These are phyloP conservation scores for Bradypodion pumilum DNA, from an alignment of 2,797 vertebrate genomes.

Conservation along the genomic window DNA sequence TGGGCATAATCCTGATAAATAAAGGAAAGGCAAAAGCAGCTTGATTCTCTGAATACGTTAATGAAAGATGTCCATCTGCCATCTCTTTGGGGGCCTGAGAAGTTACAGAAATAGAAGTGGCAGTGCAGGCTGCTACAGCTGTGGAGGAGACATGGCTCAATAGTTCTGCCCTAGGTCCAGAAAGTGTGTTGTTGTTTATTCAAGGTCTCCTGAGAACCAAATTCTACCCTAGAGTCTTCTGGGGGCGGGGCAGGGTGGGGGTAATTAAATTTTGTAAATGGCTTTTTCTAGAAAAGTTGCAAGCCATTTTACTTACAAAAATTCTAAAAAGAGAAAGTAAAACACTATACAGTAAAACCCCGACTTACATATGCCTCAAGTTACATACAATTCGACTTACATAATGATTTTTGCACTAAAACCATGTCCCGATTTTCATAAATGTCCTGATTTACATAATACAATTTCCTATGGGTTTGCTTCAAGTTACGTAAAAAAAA, in stretches of 20 bases:
- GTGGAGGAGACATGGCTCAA: not conserved
- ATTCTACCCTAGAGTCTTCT: not conserved
- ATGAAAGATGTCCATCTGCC: not conserved
- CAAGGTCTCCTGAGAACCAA: not conserved
- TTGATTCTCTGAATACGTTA: not conserved
- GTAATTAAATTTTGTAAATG: not conserved
- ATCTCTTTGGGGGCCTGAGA: not conserved
- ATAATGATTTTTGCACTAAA: no score
- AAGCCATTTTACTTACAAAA: no score
- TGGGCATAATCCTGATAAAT: not conserved
- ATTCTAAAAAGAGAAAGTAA: no score
- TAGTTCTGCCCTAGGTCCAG: not conserved
- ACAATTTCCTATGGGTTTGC: no score
- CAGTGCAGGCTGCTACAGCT: not conserved
- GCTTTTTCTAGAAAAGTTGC: not conserved
- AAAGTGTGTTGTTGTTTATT: not conserved
- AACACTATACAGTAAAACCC: no score
- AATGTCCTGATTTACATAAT: no score
- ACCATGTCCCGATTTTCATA: no score
- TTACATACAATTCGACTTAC: no score
- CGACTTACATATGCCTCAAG: no score
- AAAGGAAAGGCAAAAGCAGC: not conserved
- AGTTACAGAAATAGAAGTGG: not conserved
- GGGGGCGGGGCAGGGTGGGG: no score
- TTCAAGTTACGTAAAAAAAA: no score